Conservation (phyloP, 2,113 vertebrate species). For the Spheniscus mendiculus region DNA sequence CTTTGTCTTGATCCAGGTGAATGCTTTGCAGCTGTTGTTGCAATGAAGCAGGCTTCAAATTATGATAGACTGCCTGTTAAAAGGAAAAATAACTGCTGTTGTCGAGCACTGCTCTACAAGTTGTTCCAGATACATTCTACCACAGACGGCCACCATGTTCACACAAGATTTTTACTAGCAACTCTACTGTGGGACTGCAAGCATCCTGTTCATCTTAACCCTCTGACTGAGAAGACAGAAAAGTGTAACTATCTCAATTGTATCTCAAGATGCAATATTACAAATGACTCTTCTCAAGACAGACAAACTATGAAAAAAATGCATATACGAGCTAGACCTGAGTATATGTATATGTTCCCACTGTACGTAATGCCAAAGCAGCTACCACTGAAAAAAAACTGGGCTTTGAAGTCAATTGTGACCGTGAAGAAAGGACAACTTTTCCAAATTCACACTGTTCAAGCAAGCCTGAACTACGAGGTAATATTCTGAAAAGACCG, state of each 20-base stretch:
- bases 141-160: not conserved
- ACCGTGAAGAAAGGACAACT: not conserved
- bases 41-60: constrained; percentile 84
- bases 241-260: not conserved
- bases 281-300: not conserved
- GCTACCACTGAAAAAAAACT: not conserved
- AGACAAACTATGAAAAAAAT: not conserved
- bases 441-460: not conserved
- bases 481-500: not conserved
- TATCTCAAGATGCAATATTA: not conserved
- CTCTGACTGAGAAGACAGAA: not conserved
- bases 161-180: not conserved
- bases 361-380: not conserved
- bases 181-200: not conserved
- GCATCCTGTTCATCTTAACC: not conserved
- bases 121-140: not conserved
- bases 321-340: not conserved
- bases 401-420: not conserved
- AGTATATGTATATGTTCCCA: not conserved
- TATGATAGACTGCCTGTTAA: constrained; percentile 90
- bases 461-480: not conserved
- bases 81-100: not conserved
- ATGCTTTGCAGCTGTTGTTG: constrained; percentile 88
- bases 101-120: not conserved
- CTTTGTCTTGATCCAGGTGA: constrained; percentile 83